Base-by-base conservation (phyloP, 2,888 invertebrate genomes). In the Sclerodermus sp. region DNA sequence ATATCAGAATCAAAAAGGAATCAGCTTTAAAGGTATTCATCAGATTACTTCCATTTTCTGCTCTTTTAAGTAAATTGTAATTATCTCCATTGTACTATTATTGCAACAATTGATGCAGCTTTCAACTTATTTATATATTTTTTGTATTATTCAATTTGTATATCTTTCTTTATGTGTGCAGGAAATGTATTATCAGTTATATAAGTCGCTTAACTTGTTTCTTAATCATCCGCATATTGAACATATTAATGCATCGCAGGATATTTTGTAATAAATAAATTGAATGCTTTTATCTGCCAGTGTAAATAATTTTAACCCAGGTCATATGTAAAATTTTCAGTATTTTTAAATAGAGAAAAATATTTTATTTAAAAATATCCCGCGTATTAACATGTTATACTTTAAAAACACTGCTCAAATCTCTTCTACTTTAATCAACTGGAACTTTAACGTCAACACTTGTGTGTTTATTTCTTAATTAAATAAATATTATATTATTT, bases 401-500 rank as follows among this genome's bases (percentile, higher is more conserved):
- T 47, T 54, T 59, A 57, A 54, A 13, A 64, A 56, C 51, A 52
- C 29, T 46, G 44, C 39, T 15, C 39, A 36, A 48, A 42, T 58
- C 51, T 62, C 47, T 51, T 57, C 47, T 53, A 59, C 55, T 37
- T 46, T 53, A 31, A 49, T 59, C 53, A 59, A 63, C 56, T 64
- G 56, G 61, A 67, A 66, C 60, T 66, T 63, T 50, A 66, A 70
- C 61, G 62, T 67, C 65, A 69, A 70, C 67, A 62, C 68, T 49
- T 47, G 61, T 56, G 55, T 55, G 49, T 54, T 51, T 45, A 46
- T 48, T 53, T 50, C 44, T 61, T 62, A 65, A 49, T 70, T 71
- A 70, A 66, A 68, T 76, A 71, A 72, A 74, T 71, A 70, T 60
- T 67, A 65, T 73, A 60, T 68, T 72, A 69, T 65, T 47, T 57